Conservation (phyloP, 2,888 invertebrate genomes). For the Geophilus truncorum region DNA sequence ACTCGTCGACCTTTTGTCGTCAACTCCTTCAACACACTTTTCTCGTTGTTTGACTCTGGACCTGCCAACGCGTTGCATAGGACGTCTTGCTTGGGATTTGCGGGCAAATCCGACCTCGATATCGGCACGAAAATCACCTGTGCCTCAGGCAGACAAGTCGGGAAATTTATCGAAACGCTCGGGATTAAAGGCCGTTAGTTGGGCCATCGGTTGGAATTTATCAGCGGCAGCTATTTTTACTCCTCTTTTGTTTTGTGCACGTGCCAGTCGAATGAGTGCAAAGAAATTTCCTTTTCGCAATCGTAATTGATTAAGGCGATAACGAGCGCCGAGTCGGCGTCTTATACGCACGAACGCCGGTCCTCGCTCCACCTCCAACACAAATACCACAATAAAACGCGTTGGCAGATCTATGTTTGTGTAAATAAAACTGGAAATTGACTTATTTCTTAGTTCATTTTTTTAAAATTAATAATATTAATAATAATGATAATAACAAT, state of each 20-base stretch:
- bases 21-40: neutral
- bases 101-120: constrained; percentile 14
- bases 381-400: constrained; percentile 17
- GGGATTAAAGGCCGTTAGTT: neutral
- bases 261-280: constrained; percentile 14
- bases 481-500: neutral
- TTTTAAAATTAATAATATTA: neutral
- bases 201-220: constrained; percentile 10
- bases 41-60: constrained; percentile 1
- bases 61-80: constrained; percentile 1
- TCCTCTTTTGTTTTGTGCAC: constrained; percentile 6
- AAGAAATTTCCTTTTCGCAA: constrained; percentile 1
- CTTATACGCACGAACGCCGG: constrained; percentile 10
- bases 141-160: neutral
- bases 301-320: constrained; percentile 17
- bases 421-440: constrained; percentile 2
- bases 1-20: neutral
- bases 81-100: neutral
- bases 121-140: neutral
- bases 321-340: neutral
- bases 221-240: constrained; percentile 15
- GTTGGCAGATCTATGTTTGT: constrained; percentile 11
- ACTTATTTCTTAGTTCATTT: constrained; percentile 9
- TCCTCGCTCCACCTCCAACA: neutral
- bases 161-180: constrained; percentile 1